phyloP scores from a whole-genome alignment of 2,113 vertebrate species.

The Ploceus nigricollis region DNA sequence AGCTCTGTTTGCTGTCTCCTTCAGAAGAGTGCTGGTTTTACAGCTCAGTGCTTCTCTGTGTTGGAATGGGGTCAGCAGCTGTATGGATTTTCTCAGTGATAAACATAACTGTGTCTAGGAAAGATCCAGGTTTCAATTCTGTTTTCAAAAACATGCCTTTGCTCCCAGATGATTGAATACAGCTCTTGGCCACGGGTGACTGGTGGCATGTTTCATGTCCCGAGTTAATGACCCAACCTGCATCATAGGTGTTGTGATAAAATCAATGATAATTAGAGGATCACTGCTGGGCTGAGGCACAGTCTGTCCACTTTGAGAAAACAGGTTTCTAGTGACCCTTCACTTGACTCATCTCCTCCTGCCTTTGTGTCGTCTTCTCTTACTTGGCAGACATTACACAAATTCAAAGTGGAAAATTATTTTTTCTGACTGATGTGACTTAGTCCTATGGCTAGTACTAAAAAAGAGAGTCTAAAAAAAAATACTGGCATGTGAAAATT shows the following conservation, averaged over 20 bases:
- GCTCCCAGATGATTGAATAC: not conserved
- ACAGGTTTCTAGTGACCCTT: not conserved
- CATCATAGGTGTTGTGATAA: not conserved
- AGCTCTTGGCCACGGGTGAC: not conserved
- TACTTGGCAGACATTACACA: not conserved
- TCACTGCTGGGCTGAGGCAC: not conserved
- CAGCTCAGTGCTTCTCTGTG: not conserved
- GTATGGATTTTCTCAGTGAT: not conserved
- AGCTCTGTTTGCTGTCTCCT: not conserved
- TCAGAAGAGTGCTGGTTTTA: not conserved
- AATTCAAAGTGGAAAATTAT: not conserved
- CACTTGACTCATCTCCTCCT: not conserved
- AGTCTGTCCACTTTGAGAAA: not conserved
- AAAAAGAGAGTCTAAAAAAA: not conserved
- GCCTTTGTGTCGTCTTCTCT: not conserved
- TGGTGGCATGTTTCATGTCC: not conserved
- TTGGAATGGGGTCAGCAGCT: not conserved
- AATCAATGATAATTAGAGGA: rapidly evolving
- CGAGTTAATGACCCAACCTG: not conserved
- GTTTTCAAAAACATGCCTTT: not conserved
- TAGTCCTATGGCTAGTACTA: not conserved
- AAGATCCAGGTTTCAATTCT: not conserved
- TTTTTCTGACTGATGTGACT: not conserved
- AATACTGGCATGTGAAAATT: not conserved
- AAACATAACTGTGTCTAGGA: not conserved